Evolutionary conservation across 2,888 invertebrate species (phyloP).

Genomic region (Lingula anatina): DNA sequence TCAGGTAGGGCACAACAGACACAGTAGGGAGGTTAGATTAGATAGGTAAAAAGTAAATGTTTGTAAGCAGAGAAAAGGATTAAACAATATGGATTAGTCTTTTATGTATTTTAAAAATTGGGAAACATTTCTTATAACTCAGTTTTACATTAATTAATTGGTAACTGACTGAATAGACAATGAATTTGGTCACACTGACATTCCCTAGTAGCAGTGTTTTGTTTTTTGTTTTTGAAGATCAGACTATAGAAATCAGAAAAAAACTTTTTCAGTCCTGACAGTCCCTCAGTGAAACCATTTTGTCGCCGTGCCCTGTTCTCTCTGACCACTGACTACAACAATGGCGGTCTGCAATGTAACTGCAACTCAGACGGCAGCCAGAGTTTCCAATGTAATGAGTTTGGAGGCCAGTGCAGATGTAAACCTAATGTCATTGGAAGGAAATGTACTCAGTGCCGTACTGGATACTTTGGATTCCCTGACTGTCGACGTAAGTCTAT

Average conservation of each 20-base stretch:
- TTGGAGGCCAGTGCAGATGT: constrained; percentile 95
- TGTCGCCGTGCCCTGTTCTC: constrained; percentile 90
- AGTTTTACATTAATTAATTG: neutral
- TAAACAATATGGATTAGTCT: neutral
- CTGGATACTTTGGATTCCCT: constrained; percentile 93
- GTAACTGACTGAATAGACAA: neutral
- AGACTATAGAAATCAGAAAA: too few species aligned
- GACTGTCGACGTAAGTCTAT: constrained; percentile 66
- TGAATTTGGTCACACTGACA: constrained; percentile 8
- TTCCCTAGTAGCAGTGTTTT: constrained; percentile 1
- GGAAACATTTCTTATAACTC: neutral
- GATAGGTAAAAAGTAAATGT: too few species aligned
- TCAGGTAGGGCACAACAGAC: too few species aligned
- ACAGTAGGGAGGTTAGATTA: too few species aligned
- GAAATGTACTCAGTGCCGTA: constrained; percentile 57
- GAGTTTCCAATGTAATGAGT: constrained; percentile 82
- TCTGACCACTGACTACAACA: constrained; percentile 89
- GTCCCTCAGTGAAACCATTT: constrained; percentile 55
- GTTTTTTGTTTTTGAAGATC: constrained; percentile 11
- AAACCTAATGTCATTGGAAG: constrained; percentile 89
- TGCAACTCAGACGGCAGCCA: constrained; percentile 84
- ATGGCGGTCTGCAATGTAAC: constrained; percentile 81
- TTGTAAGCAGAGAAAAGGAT: neutral
- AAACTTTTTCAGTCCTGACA: neutral
- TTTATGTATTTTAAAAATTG: too few species aligned